These are phyloP conservation scores for Zoanthus gigantus DNA, from an alignment of 92 coral and sea anemone species.

Conservation along the genomic window DNA sequence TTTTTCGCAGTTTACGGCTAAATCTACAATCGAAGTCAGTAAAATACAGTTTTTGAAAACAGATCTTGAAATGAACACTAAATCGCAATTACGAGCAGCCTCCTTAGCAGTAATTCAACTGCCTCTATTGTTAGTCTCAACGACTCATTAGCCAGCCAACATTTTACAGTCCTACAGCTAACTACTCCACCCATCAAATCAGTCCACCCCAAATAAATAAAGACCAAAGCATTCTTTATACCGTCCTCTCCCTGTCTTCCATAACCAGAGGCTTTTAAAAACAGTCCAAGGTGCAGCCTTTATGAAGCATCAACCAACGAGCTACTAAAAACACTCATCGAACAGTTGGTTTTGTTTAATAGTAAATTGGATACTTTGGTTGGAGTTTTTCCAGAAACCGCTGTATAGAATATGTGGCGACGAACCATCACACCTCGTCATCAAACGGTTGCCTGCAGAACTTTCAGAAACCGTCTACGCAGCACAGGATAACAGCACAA, in stretches of 20 bases:
- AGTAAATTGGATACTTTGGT: background rate
- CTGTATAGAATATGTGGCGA: background rate
- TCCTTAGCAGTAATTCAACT: too few relatives aligned
- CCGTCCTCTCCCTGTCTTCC: background rate
- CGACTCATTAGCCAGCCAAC: background rate
- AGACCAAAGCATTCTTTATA: background rate
- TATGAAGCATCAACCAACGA: background rate
- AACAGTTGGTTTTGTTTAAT: background rate
- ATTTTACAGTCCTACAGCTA: background rate
- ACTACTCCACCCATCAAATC: too few relatives aligned
- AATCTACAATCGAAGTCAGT: too few relatives aligned
- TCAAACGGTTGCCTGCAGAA: background rate
- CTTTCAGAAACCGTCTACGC: background rate
- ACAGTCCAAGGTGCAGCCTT: background rate
- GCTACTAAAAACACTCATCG: background rate
- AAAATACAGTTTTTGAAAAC: too few relatives aligned
- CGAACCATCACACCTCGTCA: background rate
- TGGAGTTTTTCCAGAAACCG: background rate
- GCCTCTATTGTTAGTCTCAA: too few relatives aligned
- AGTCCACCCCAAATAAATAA: background rate
- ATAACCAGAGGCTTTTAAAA: background rate
- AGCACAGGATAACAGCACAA: background rate
- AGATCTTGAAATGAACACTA: too few relatives aligned
- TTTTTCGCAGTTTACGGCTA: too few relatives aligned
- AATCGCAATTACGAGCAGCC: too few relatives aligned